Evolutionary conservation across 2,888 invertebrate species (phyloP).

Genomic region (Pachycephus smyrnensis): DNA sequence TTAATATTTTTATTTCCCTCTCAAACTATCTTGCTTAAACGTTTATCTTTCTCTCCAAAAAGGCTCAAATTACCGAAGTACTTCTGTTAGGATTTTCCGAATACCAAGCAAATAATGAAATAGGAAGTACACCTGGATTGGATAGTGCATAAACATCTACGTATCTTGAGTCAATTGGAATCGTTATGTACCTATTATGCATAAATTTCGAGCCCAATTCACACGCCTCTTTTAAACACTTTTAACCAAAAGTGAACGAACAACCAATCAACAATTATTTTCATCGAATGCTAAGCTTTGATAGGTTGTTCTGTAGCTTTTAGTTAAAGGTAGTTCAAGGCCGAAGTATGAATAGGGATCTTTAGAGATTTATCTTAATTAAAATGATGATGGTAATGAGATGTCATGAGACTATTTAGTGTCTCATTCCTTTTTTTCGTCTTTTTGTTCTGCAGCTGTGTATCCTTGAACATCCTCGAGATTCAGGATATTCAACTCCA

Average conservation of each 20-base stretch:
- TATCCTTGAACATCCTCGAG: constrained; percentile 67
- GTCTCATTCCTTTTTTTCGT: not conserved
- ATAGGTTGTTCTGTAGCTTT: not conserved
- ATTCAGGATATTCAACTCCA: constrained; percentile 81
- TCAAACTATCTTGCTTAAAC: not conserved
- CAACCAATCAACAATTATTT: not conserved
- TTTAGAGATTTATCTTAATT: not conserved
- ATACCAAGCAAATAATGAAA: not conserved
- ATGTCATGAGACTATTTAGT: not conserved
- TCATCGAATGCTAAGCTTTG: not conserved
- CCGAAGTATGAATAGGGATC: not conserved
- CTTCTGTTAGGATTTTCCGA: too few relatives aligned
- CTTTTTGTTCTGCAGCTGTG: not conserved
- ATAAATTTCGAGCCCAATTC: not conserved
- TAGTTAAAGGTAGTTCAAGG: not conserved
- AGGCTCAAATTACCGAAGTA: not conserved
- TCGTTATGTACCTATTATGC: not conserved
- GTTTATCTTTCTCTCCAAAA: not conserved
- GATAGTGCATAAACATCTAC: not conserved
- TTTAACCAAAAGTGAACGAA: not conserved
- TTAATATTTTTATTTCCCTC: not conserved
- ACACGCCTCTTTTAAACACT: not conserved
- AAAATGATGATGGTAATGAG: not conserved
- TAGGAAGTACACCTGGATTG: not conserved
- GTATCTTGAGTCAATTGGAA: not conserved